Conservation (phyloP, 37 sponge, comb jelly and placozoan species). For the Bolinopsis microptera region DNA sequence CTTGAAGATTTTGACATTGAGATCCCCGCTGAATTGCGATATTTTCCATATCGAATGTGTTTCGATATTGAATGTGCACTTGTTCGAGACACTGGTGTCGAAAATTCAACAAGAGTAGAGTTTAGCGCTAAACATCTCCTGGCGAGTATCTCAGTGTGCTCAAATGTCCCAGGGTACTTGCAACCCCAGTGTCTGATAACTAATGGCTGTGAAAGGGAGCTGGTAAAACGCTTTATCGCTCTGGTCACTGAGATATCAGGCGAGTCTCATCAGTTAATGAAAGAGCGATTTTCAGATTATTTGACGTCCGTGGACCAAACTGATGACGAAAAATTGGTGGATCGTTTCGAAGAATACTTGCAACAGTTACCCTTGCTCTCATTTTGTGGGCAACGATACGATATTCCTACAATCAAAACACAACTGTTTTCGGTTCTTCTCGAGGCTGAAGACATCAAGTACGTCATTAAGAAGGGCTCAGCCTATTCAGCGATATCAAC, state of each 20-base stretch:
- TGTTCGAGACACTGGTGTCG: background rate
- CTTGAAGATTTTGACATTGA: background rate
- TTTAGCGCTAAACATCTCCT: background rate
- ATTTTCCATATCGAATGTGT: background rate
- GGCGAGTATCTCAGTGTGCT: constrained; percentile 17
- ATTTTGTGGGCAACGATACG: background rate
- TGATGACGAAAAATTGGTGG: background rate
- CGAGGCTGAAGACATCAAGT: background rate
- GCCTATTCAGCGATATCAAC: background rate
- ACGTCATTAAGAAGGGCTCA: background rate
- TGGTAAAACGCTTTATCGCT: background rate
- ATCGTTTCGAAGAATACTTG: background rate
- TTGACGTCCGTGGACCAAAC: background rate
- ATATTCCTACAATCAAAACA: background rate
- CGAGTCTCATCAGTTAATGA: background rate
- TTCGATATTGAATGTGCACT: constrained; percentile 33
- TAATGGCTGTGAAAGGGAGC: background rate
- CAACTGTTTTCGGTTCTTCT: background rate
- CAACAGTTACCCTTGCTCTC: background rate
- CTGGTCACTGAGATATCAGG: background rate
- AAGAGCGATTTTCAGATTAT: background rate
- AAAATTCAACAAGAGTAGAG: background rate
- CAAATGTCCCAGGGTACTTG: background rate
- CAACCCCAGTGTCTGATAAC: background rate
- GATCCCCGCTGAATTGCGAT: background rate